Evolutionary conservation across 2,113 vertebrate genomes (phyloP), one percentile per base, ranked within the genome.

Genomic region (Poeciliopsis prolifica): DNA sequence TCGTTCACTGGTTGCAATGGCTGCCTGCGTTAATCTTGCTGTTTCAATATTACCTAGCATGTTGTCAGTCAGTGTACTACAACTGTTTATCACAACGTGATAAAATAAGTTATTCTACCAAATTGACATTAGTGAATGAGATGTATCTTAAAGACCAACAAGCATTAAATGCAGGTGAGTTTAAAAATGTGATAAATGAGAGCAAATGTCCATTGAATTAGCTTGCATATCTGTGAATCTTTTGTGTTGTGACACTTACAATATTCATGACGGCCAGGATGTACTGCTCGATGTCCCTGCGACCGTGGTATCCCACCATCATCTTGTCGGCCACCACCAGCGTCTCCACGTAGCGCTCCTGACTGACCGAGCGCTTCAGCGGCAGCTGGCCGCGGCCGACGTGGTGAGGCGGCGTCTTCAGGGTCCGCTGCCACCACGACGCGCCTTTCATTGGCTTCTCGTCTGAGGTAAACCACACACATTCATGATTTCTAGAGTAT

Each of bases 191-290:
- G 33, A 9, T 35, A 35, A 35, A 37, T 37, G 35, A 37, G 35
- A 37, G 35, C 10, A 37, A 37, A 12, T 37, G 35, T 35, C 35
- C 17, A 54, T 58, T 24, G 10, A 58, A 58, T 58, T n/a, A 58
- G 24, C 3, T 24, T 58, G 22, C 9, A 58, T 67, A 19, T 31
- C 37, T 5, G 13, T 65, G 5, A 19, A 67, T 87, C 67, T 75
- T 89, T 90, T 83, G 88, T 89, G 90, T 91, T 89, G 92, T 93
- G 90, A 95, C 93, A 98, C 98, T 99, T 99, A 99, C 98, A 99
- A 99, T 98, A 96, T 99, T 99, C 98, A 99, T 99, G 92, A 99
- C 96, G 64, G 98, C 97, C 90, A 99, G 93, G 91, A 99, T 96
- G 77, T 99, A 99, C 90, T 99, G 97, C 84, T 99, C 98, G n/a